These are phyloP conservation scores for Mesitornis unicolor DNA, from an alignment of 2,113 vertebrate genomes.

Conservation along the genomic window DNA sequence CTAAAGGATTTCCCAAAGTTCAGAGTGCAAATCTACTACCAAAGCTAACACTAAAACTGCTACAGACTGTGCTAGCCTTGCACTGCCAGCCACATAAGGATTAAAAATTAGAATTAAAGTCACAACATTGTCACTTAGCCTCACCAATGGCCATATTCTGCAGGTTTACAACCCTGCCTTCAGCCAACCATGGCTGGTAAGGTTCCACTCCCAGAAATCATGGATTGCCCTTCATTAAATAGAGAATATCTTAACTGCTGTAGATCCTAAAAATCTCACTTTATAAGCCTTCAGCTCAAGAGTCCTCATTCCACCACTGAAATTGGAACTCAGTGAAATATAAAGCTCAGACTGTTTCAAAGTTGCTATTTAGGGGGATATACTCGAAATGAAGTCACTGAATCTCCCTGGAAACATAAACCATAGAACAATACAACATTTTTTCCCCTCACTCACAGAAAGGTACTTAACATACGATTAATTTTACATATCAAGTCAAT, in stretches of 20 bases:
- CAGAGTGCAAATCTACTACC: not conserved
- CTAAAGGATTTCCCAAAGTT: not conserved
- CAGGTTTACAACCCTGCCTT: not conserved
- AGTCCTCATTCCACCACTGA: not conserved
- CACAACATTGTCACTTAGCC: not conserved
- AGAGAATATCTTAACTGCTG: not conserved
- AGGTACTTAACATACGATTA: not conserved
- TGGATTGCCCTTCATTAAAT: accelerated
- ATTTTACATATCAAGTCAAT: not conserved
- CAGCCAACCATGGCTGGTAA: not conserved
- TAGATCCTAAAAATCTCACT: not conserved
- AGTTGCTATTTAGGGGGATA: not conserved
- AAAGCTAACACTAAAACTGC: not conserved
- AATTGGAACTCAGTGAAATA: not conserved
- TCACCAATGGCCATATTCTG: not conserved
- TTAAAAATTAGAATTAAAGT: not conserved
- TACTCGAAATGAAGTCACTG: not conserved
- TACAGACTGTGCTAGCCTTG: not conserved
- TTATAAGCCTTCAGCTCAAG: not conserved
- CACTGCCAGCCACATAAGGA: not conserved
- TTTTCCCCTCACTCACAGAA: not conserved
- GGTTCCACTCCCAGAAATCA: not conserved
- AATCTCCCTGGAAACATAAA: constrained; percentile 29
- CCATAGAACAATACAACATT: not conserved
- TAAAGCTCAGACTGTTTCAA: not conserved